These are phyloP conservation scores for Daphoenositta chrysoptera DNA, from an alignment of 2,113 vertebrate species.

Conservation along the genomic window DNA sequence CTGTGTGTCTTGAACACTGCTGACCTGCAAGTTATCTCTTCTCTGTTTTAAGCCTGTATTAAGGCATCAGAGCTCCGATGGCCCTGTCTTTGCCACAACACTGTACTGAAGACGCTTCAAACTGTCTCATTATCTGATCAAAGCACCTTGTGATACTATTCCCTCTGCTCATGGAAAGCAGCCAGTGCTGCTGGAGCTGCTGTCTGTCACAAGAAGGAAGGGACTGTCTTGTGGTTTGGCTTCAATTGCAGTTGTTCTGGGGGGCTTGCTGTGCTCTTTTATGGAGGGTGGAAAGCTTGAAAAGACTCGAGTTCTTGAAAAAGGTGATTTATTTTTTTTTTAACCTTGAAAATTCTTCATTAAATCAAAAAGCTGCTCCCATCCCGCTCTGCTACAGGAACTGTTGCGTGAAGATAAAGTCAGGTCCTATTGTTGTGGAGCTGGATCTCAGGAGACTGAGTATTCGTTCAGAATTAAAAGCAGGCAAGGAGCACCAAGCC, in stretches of 20 bases:
- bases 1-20: background rate
- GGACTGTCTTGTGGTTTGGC: background rate
- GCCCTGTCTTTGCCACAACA: background rate
- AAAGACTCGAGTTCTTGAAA: background rate
- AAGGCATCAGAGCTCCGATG: background rate
- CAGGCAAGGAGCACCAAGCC: background rate
- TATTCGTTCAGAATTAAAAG: background rate
- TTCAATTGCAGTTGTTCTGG: background rate
- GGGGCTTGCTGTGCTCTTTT: background rate
- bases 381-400: slow-evolving; percentile 2
- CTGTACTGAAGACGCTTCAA: background rate
- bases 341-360: background rate
- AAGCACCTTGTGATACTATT: background rate
- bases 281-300: background rate
- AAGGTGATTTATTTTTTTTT: background rate
- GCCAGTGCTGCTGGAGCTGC: background rate
- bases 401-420: slow-evolving; percentile 52
- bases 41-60: background rate
- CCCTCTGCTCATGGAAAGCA: background rate
- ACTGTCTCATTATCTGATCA: background rate
- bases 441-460: slow-evolving; percentile 8
- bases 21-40: background rate
- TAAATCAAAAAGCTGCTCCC: background rate
- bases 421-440: slow-evolving; percentile 20
- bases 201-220: background rate